A percentile compares a stretch with the other conserved stretches of the same genome.
Evolutionary conservation across 2,113 vertebrate genomes (phyloP).

Genomic region (Rhinogobius similis): DNA sequence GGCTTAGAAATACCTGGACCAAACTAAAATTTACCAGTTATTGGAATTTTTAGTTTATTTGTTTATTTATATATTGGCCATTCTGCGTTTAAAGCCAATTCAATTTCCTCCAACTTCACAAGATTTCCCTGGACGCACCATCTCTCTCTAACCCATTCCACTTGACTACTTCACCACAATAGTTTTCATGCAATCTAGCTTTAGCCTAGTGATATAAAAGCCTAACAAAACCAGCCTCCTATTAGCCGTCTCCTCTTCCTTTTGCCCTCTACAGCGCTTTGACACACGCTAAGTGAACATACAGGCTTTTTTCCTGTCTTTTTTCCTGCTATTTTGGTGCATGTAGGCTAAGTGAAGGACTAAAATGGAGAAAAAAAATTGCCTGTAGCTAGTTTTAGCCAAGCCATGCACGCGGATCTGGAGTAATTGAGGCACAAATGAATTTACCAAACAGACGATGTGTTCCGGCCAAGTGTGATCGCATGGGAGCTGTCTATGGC

Average conservation of each 20-base stretch:
- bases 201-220: neutral
- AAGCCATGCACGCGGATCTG: slow-evolving; percentile 23
- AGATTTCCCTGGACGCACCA: neutral
- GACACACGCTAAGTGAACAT: slow-evolving; percentile 16
- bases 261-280: neutral
- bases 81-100: no score
- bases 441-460: slow-evolving; percentile 28
- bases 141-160: neutral
- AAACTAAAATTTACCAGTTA: no score
- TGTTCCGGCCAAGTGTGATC: neutral
- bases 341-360: slow-evolving; percentile 39
- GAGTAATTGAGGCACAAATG: slow-evolving; percentile 39
- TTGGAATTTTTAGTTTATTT: no score
- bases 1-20: no score
- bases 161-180: neutral
- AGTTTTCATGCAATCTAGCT: neutral
- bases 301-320: slow-evolving; percentile 5
- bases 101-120: no score
- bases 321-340: slow-evolving; percentile 32
- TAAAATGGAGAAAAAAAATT: neutral
- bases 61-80: no score
- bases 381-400: slow-evolving; percentile 20
- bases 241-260: neutral
- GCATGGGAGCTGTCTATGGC: neutral
- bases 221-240: neutral